Base-by-base conservation (phyloP, 1,140 invertebrate species). In the Galleria mellonella region DNA sequence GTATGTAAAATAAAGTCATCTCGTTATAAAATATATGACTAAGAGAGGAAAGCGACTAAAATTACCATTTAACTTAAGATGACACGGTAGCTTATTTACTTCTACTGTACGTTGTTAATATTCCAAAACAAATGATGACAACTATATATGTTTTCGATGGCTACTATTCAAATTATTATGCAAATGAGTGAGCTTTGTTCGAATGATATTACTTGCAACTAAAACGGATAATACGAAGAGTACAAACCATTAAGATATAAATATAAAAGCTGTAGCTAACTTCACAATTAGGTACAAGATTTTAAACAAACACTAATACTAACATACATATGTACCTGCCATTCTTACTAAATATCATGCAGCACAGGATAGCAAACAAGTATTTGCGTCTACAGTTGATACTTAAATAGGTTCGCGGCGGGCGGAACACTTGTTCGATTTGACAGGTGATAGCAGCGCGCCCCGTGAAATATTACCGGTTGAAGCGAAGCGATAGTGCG, bases 391-490 rank as follows among this genome's bases (percentile, higher is more conserved):
- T 62, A 76, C 61, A 52, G 62, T 71, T 69, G 67, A 70, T 72
- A 78, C 77, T 78, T 78, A 79, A 83, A 78, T 83, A 67, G 73
- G 74, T 65, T 64, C 58, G 43, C 50, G 57, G 43, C 60, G 65
- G 69, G 71, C 62, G 68, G 66, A 74, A 79, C 72, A 79, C 72
- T 83, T 79, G 78, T 70, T 65, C 62, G 73, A 75, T 83, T 71
- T 79, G 75, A 83, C 75, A 78, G 69, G 73, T 79, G 75, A 83
- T 83, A 83, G 68, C 54, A 54, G 49, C 45, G 41, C 14, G 40
- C 32, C 60, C 59, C 31, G 72, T 81, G 67, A 83, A 79, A 79
- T 83, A 83, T 74, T 50, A 62, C 60, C 47, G 17, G 44, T 43
- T 47, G 36, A 52, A 28, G 43, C 39, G 27, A 32, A 9, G 48